These are phyloP conservation scores for Lytechinus variegatus DNA, from an alignment of 35 echinoderm and acorn worm species.

Conservation along the genomic window DNA sequence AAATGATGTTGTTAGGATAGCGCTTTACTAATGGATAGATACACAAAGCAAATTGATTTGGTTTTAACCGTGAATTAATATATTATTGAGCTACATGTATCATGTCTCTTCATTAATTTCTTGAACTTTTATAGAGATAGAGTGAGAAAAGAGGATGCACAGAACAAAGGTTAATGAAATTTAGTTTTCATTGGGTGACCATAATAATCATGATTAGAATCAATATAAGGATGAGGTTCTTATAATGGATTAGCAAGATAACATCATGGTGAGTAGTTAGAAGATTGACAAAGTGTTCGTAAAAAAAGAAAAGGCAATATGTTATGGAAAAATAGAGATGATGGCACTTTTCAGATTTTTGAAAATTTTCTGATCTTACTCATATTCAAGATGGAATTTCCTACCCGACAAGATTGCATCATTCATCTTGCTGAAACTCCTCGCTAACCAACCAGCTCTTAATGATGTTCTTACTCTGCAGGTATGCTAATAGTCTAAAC, in stretches of 20 bases:
- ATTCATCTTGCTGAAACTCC: constrained; percentile 77
- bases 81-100: too few relatives aligned
- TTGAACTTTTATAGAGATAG: not conserved
- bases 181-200: not conserved
- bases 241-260: not conserved
- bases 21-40: too few relatives aligned
- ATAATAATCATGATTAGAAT: not conserved
- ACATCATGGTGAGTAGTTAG: not conserved
- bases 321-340: not conserved
- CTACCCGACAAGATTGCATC: constrained; percentile 79
- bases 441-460: constrained; percentile 59
- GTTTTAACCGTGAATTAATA: too few relatives aligned
- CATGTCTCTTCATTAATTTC: not conserved
- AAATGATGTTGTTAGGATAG: too few relatives aligned
- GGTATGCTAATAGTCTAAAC: constrained; percentile 36
- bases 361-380: not conserved
- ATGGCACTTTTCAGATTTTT: not conserved
- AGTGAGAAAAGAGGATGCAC: not conserved
- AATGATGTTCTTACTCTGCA: constrained; percentile 67
- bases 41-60: too few relatives aligned
- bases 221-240: not conserved
- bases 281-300: not conserved
- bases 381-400: constrained; percentile 58
- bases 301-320: not conserved
- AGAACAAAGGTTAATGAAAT: not conserved